These are phyloP conservation scores for Acipenser oxyrinchus DNA, from an alignment of 2,797 vertebrate species.

Conservation along the genomic window DNA sequence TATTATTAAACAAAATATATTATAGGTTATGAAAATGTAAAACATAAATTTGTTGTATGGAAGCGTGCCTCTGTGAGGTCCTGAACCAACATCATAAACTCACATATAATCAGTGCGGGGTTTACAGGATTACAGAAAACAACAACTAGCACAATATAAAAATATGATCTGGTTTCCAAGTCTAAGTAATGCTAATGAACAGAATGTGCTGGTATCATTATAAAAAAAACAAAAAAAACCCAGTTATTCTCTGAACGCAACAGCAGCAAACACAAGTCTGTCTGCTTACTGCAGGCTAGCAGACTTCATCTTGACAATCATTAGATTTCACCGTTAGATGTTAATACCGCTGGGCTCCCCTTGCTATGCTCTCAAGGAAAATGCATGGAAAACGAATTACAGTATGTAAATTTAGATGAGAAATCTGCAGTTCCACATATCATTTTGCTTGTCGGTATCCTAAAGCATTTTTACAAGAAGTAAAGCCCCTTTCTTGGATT, in stretches of 20 bases:
- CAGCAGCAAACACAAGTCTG: no score
- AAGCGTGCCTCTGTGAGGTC: no score
- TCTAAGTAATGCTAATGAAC: conserved; percentile 23
- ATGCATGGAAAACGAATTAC: conserved; percentile 69
- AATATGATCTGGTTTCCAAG: conserved; percentile 15
- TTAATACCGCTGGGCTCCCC: conserved; percentile 57
- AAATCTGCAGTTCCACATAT: conserved; percentile 68
- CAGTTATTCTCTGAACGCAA: no score
- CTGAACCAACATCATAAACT: no score
- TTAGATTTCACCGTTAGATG: conserved; percentile 49
- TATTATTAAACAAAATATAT: no score
- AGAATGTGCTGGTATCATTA: conserved; percentile 18
- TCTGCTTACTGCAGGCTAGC: conserved; percentile 24
- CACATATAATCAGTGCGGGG: no score
- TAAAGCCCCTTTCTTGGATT: conserved; percentile 55
- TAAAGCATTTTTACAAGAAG: conserved; percentile 38
- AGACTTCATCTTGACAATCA: conserved; percentile 48
- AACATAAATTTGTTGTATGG: no score
- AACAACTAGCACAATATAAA: no score
- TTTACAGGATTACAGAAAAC: no score
- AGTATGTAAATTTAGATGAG: conserved; percentile 71
- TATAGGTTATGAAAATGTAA: no score
- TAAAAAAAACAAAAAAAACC: conserved; percentile 6
- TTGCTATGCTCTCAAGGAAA: conserved; percentile 63
- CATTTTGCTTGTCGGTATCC: conserved; percentile 57